phyloP scores from a whole-genome alignment of 1,140 invertebrate species.

The Bombyx mandarina region DNA sequence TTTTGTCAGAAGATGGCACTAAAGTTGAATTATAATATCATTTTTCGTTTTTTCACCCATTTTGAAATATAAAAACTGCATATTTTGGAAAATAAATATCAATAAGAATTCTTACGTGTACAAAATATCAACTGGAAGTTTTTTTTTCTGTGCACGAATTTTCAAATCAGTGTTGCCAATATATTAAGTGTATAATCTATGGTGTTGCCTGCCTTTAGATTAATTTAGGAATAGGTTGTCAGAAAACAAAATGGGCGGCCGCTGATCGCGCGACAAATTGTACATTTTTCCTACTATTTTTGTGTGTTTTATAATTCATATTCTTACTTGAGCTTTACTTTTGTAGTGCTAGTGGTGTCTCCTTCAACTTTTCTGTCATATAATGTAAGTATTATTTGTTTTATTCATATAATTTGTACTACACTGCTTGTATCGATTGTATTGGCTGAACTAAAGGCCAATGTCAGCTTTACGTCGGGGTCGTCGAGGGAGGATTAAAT shows the following conservation, averaged over 20 bases:
- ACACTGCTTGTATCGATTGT: slow-evolving; percentile 48
- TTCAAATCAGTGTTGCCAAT: no score
- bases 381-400: slow-evolving; percentile 24
- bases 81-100: no score
- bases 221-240: slow-evolving; percentile 14
- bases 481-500: slow-evolving; percentile 11
- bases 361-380: slow-evolving; percentile 23
- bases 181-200: no score
- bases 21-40: no score
- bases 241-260: slow-evolving; percentile 44
- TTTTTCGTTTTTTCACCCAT: no score
- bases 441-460: slow-evolving; percentile 38
- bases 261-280: slow-evolving; percentile 18
- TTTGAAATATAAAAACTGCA: no score
- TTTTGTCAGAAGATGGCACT: no score
- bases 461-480: slow-evolving; percentile 36
- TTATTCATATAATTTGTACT: slow-evolving; percentile 21
- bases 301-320: slow-evolving; percentile 18
- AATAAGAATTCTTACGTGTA: no score
- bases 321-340: slow-evolving; percentile 15
- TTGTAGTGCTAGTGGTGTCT: slow-evolving; percentile 28
- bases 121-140: no score
- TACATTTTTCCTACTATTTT: slow-evolving; percentile 25
- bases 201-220: background rate
- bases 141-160: no score